Evolutionary conservation across 2,888 invertebrate species (phyloP), one percentile per base, ranked within the genome.

Genomic region (Chymomyza caudatula): DNA sequence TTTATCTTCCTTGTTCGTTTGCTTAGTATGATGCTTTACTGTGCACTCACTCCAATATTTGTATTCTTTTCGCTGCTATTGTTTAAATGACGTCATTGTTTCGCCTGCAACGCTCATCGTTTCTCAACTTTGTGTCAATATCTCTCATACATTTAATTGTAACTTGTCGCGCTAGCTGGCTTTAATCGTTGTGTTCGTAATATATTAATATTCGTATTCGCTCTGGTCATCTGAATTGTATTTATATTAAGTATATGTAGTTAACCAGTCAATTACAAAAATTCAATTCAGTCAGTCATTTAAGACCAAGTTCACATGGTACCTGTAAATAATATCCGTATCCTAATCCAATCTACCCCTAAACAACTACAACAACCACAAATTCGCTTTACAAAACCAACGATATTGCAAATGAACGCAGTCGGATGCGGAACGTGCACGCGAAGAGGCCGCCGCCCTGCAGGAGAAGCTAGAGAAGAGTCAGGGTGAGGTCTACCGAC

Each of bases 401-500:
- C 44, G 20, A 65, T 43, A 49, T 42, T 57, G 52, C 52, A 51
- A 57, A 52, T 43, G 29, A 49, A 63, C 65, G 64, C 75, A 91
- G 91, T 88, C 96, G 52, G 97, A 97, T 89, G 96, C 95, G 76
- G 97, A 97, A 86, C 93, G 97, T 87, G 95, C 96, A 53, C 93
- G 95, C 67, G 92, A 94, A 37, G 97, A 97, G 89, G 95, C 96
- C 0, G 93, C 95, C 55, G 95, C 94, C 15, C 92, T 97, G 65
- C 97, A 97, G 89, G 97, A 97, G 87, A 97, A 97, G 91, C 91
- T 97, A 71, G 97, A 97, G 89, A 97, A 97, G 91, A 96, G 96
- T 63, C 97, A 97, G 91, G 97, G 97, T 69, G 97, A 98, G 91
- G 97, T 98, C 43, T 97, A 97, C 88, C 94, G 97, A 90, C 92